phyloP scores from a whole-genome alignment of 2,113 vertebrate species.

The Percopsis transmontana region DNA sequence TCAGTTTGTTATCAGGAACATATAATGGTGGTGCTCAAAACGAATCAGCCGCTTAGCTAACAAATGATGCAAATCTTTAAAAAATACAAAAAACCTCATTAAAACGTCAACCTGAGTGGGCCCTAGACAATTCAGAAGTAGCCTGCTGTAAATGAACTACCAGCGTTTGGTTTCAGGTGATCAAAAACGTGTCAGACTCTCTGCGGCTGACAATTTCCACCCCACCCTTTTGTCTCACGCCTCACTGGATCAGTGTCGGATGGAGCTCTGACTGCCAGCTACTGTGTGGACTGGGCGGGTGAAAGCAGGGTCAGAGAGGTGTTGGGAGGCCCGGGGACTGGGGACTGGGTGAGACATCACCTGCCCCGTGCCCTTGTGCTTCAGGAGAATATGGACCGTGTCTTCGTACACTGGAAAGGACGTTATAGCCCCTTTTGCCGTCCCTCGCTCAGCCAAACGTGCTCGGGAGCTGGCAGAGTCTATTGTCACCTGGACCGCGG shows the following conservation, averaged over 20 bases:
- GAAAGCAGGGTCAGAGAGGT: constrained; percentile 9
- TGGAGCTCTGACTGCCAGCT: constrained; percentile 16
- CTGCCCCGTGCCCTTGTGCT: neutral
- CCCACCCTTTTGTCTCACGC: constrained; percentile 20
- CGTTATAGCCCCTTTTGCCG: neutral
- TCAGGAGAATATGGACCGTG: neutral
- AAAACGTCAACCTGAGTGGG: neutral
- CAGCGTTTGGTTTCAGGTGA: constrained; percentile 3
- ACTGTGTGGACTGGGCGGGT: constrained; percentile 1
- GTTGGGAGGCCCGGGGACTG: too few species aligned
- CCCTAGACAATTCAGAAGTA: neutral
- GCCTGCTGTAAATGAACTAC: constrained; percentile 3
- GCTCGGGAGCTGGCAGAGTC: constrained; percentile 2
- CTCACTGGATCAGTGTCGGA: constrained; percentile 36
- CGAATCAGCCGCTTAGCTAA: too few species aligned
- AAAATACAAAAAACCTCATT: neutral
- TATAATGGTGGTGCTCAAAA: too few species aligned
- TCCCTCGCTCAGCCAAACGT: neutral
- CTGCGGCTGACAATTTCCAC: neutral
- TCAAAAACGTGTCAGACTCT: neutral
- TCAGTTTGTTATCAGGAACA: neutral
- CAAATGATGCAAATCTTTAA: too few species aligned
- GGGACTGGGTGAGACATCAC: constrained; percentile 23
- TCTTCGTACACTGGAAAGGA: neutral
- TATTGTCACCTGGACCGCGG: neutral